A percentile compares a stretch with the other conserved stretches of the same genome.
Conservation (phyloP, 2,888 invertebrate genomes). For the Mythimna loreyi region DNA sequence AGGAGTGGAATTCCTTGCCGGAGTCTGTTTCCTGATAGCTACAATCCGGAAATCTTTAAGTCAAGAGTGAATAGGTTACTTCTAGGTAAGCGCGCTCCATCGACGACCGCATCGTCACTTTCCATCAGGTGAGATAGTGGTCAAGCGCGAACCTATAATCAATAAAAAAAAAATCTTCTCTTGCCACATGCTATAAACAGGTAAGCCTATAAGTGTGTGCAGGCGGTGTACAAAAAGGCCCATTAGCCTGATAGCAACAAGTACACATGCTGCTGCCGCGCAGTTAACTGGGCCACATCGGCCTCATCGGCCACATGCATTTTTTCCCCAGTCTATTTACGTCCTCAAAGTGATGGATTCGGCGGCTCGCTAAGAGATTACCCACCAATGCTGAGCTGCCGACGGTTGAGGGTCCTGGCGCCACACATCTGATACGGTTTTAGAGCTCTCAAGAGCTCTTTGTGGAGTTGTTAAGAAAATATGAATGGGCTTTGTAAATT, state of each 20-base stretch:
- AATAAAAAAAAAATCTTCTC: too few relatives aligned
- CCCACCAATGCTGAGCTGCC: constrained; percentile 63
- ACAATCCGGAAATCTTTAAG: too few relatives aligned
- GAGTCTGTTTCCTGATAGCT: too few relatives aligned
- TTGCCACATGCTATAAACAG: constrained; percentile 7
- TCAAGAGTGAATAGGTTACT: too few relatives aligned
- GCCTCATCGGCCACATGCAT: constrained; percentile 83
- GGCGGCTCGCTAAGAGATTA: constrained; percentile 77
- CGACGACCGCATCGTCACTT: too few relatives aligned
- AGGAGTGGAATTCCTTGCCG: too few relatives aligned
- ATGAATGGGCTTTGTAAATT: constrained; percentile 43
- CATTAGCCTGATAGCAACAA: constrained; percentile 71
- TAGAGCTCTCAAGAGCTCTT: constrained; percentile 66
- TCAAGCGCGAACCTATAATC: too few relatives aligned
- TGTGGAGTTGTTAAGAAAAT: constrained; percentile 57
- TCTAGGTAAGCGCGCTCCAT: too few relatives aligned
- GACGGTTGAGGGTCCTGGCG: constrained; percentile 74
- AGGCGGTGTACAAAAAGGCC: constrained; percentile 61
- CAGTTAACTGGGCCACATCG: constrained; percentile 79
- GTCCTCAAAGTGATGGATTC: constrained; percentile 75
- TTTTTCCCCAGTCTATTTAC: constrained; percentile 83
- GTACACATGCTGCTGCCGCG: constrained; percentile 43
- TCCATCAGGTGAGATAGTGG: too few relatives aligned
- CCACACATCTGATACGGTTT: constrained; percentile 74
- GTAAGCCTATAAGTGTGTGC: constrained; percentile 18